Evolutionary conservation across 2,888 invertebrate species (phyloP).

Genomic region (Teinopalpus imperialis): DNA sequence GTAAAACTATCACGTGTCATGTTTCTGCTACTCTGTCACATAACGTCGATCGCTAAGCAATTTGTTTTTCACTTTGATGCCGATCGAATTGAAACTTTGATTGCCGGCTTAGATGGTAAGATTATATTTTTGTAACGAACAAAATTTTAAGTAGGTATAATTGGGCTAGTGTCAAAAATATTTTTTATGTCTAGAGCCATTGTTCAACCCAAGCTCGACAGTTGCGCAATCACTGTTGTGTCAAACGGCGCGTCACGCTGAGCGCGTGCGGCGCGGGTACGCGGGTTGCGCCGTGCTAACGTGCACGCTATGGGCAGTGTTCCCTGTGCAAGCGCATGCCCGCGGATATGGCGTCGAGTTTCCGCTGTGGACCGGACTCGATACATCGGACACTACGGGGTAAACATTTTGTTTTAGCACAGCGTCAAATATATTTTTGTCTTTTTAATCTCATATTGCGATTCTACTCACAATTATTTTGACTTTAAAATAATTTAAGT

Average conservation of each 20-base stretch:
- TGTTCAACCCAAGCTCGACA: conserved; percentile 24
- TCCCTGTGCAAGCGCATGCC: conserved; percentile 43
- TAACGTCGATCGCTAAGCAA: conserved; percentile 67
- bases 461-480: too few relatives aligned
- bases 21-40: conserved; percentile 70
- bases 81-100: conserved; percentile 38
- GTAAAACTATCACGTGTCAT: conserved; percentile 62
- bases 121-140: too few relatives aligned
- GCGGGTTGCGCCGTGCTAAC: conserved; percentile 55
- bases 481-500: too few relatives aligned
- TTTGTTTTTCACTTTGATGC: conserved; percentile 50
- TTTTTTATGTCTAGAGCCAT: conserved; percentile 24
- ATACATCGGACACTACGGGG: conserved; percentile 28
- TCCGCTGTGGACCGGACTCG: conserved; percentile 39
- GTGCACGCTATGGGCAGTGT: conserved; percentile 59
- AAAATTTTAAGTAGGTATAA: too few relatives aligned
- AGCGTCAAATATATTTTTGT: too few relatives aligned
- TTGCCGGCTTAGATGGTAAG: conserved; percentile 40
- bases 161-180: too few relatives aligned
- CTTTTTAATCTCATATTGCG: too few relatives aligned
- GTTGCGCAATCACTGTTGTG: conserved; percentile 12
- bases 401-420: conserved; percentile 18
- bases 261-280: conserved; percentile 36
- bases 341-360: conserved; percentile 45
- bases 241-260: conserved; percentile 34